These are phyloP conservation scores for Plagiodera versicolora DNA, from an alignment of 2,888 invertebrate species.

Conservation along the genomic window DNA sequence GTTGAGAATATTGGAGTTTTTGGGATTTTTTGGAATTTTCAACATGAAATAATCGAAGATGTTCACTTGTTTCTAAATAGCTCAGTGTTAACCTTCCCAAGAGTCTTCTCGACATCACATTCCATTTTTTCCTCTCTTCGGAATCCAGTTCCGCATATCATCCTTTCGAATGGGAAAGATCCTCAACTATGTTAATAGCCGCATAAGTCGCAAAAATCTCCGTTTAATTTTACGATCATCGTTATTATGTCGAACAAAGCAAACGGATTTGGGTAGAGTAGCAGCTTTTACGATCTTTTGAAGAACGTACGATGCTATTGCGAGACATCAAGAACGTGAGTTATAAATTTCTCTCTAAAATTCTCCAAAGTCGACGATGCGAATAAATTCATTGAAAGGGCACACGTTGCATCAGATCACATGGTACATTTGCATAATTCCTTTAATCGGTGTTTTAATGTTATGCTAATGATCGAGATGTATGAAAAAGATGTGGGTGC, in stretches of 20 bases:
- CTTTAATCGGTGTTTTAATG: conserved; percentile 17
- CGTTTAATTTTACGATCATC: neutral
- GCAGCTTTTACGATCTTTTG: conserved; percentile 9
- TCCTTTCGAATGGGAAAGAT: neutral
- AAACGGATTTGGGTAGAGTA: neutral
- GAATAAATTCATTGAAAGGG: conserved; percentile 22
- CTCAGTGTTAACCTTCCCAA: too few species aligned
- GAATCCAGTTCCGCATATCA: neutral
- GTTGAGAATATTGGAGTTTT: too few species aligned
- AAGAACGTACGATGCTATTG: conserved; percentile 8
- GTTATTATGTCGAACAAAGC: neutral
- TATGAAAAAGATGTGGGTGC: conserved; percentile 8
- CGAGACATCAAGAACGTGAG: conserved; percentile 8
- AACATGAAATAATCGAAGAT: too few species aligned
- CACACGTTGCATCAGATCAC: conserved; percentile 26
- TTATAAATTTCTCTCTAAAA: neutral
- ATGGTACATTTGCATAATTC: conserved; percentile 29
- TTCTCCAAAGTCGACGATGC: neutral
- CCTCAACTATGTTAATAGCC: neutral
- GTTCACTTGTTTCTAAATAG: too few species aligned
- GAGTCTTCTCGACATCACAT: too few species aligned
- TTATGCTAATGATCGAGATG: conserved; percentile 18
- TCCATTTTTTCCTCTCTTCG: too few species aligned
- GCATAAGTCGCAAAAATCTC: neutral
- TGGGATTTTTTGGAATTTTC: too few species aligned